Evolutionary conservation across 2,797 vertebrate species (phyloP).

Genomic region (Coranthus polyacanthus): DNA sequence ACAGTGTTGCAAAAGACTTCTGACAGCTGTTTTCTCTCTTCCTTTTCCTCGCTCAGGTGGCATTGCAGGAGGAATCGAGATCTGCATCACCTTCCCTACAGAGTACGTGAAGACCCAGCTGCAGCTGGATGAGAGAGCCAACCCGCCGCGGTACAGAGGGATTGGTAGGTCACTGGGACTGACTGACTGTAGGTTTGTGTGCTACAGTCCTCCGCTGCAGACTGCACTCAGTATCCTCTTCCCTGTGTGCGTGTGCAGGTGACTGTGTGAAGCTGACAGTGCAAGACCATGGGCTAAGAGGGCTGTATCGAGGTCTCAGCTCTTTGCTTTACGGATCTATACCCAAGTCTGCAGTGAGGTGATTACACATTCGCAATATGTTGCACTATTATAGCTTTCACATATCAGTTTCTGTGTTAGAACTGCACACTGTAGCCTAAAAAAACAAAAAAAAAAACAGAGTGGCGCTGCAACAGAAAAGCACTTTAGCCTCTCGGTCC

Average conservation of each 20-base stretch:
- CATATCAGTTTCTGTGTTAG: background rate
- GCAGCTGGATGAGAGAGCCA: conserved; percentile 85
- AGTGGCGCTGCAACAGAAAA: background rate
- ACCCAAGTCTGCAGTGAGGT: conserved; percentile 89
- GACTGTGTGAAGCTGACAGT: conserved; percentile 87
- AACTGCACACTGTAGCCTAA: background rate
- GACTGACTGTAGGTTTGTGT: conserved; percentile 9
- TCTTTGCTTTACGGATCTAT: conserved; percentile 88
- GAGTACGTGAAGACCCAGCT: conserved; percentile 89
- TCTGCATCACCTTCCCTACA: conserved; percentile 88
- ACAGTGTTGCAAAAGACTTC: conserved; percentile 27
- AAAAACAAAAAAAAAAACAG: background rate
- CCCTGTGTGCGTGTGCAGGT: conserved; percentile 67
- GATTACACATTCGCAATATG: conserved; percentile 28
- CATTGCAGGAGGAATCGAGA: conserved; percentile 86
- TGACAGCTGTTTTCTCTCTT: background rate
- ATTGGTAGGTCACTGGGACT: conserved; percentile 80
- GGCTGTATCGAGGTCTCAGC: conserved; percentile 87
- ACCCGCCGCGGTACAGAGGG: conserved; percentile 83
- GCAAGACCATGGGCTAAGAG: conserved; percentile 86
- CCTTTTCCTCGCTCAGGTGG: conserved; percentile 71
- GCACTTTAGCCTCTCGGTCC: background rate
- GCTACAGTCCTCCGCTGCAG: background rate
- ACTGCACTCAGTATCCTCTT: conserved; percentile 23
- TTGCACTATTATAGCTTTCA: background rate